phyloP scores from a whole-genome alignment of 2,797 vertebrate species.

The Thalassophryne amazonica region DNA sequence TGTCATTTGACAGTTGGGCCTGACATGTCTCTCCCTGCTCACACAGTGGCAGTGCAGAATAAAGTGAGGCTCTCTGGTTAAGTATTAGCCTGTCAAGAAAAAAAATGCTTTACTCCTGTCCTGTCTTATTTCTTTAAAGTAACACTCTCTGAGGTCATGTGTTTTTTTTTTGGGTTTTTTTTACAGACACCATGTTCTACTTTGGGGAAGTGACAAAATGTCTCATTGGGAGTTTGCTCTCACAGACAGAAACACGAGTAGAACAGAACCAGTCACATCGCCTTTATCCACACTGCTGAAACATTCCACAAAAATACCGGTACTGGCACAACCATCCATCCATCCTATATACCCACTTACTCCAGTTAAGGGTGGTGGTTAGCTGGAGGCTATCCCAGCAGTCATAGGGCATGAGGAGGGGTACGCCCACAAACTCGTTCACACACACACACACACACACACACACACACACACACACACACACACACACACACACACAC shows the following conservation, averaged over 20 bases:
- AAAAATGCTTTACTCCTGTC: conserved; percentile 10
- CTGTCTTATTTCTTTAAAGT: conserved; percentile 10
- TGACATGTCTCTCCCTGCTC: conserved; percentile 3
- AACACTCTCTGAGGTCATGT: background rate
- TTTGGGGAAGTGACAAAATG: conserved; percentile 3
- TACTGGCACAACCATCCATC: too few relatives aligned
- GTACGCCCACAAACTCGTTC: too few relatives aligned
- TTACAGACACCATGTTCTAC: background rate
- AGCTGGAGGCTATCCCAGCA: too few relatives aligned
- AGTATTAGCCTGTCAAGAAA: conserved; percentile 30
- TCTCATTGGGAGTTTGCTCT: background rate
- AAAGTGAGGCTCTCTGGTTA: conserved; percentile 25
- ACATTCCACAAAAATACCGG: too few relatives aligned
- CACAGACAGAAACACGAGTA: background rate
- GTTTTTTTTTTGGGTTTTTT: background rate
- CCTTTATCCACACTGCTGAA: too few relatives aligned
- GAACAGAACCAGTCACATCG: too few relatives aligned
- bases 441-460: too few relatives aligned
- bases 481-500: too few relatives aligned
- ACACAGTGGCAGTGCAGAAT: conserved; percentile 19
- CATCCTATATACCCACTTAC: too few relatives aligned
- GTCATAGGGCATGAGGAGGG: too few relatives aligned
- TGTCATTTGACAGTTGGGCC: conserved; percentile 32
- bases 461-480: too few relatives aligned
- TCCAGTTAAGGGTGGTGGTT: too few relatives aligned